Base-by-base conservation (phyloP, 1,140 invertebrate genomes). In the Tetramorium alpestre region DNA sequence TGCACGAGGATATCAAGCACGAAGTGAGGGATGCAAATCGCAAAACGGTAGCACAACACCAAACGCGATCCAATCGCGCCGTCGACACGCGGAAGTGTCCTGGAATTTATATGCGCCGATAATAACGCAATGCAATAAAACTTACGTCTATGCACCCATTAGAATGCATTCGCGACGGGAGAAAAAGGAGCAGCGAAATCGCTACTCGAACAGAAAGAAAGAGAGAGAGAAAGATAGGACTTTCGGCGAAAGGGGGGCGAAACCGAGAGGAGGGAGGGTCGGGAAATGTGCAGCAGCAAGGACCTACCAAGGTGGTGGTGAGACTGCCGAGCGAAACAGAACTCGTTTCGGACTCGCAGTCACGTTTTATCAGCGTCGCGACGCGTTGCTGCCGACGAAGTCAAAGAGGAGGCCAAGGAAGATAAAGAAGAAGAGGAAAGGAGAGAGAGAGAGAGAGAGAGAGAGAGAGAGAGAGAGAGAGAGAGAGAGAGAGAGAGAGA, bases 191-290 rank as follows among this genome's bases (percentile, higher is more conserved):
- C 13, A 69, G 47, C n/a, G n/a, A 70, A 25, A n/a, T 1, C 25
- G 16, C 22, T n/a, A 65, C n/a, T 28, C 47, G 47, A 75, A 58
- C 25, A 51, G 62, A 60, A 54, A 72, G 67, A 70, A 67, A 49
- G 89, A 90, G 77, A 92, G 86, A 89, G 91, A 85, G 86, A 92
- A 89, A 89, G 92, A 94, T 90, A 90, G 91, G 89, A 93, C 93
- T 93, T 95, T 94, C 73, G 92, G 92, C 89, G 92, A 94, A 94
- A 94, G 93, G 90, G 91, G 92, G 92, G 92, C 89, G 89, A 92
- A 91, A 88, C 76, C 11, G 67, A n/a, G 38, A 58, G 65, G 69
- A 67, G 78, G 22, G 86, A 86, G 60, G 73, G 81, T 93, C 87
- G 92, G 92, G 92, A 94, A 94, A 93, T 94, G 94, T 91, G 93